A percentile compares a stretch with the other conserved stretches of the same genome.
phyloP scores from a whole-genome alignment of 2,888 invertebrate species.

The Noctua comes region DNA sequence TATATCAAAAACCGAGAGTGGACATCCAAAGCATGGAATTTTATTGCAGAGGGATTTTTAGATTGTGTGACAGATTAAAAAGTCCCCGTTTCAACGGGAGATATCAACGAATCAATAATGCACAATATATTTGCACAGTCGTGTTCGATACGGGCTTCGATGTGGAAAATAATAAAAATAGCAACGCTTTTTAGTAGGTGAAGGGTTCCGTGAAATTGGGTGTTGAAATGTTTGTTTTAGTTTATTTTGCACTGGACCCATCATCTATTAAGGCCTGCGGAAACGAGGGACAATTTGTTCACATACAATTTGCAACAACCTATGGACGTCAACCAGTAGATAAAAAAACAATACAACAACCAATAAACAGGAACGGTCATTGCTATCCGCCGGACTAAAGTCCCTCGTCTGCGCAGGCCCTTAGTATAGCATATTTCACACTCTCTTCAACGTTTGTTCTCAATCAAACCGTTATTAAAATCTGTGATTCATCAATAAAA shows the following conservation, averaged over 20 bases:
- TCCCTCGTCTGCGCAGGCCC: no score
- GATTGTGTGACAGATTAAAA: constrained; percentile 55
- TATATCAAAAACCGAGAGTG: constrained; percentile 27
- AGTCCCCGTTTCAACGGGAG: constrained; percentile 43
- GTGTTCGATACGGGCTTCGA: constrained; percentile 19
- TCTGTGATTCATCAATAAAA: not conserved
- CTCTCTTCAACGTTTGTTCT: not conserved
- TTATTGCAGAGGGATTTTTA: constrained; percentile 32
- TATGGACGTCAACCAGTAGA: no score
- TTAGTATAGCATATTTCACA: not conserved
- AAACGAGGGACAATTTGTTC: no score
- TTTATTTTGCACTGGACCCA: not conserved
- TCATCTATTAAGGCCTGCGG: not conserved
- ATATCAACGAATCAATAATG: constrained; percentile 70
- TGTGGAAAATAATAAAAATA: constrained; percentile 17
- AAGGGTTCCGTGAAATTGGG: not conserved
- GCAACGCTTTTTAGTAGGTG: not conserved
- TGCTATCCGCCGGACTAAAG: no score
- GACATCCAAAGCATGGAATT: constrained; percentile 40
- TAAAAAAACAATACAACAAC: no score
- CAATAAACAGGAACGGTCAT: no score
- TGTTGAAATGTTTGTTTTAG: not conserved
- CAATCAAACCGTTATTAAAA: not conserved
- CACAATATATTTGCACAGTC: constrained; percentile 55
- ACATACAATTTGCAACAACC: no score